A percentile compares a stretch with the other conserved stretches of the same genome.
These are phyloP conservation scores for Tetrapedia diversipes DNA, from an alignment of 2,888 invertebrate species.

Conservation along the genomic window DNA sequence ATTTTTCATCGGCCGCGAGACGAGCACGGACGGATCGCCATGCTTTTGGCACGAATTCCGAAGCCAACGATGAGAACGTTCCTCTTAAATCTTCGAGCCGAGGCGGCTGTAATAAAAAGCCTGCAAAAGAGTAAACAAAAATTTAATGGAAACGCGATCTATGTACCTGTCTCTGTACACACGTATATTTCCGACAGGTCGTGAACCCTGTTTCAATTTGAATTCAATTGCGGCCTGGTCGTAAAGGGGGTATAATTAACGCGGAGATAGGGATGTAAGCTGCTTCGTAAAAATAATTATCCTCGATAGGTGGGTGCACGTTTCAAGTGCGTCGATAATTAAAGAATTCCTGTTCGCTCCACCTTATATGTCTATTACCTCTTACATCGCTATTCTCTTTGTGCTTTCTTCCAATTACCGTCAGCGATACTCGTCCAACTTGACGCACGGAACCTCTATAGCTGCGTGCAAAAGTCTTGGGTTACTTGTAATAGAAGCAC, in stretches of 20 bases:
- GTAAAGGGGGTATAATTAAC: neutral
- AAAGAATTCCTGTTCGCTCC: neutral
- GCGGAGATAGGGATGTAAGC: neutral
- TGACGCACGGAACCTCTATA: no score
- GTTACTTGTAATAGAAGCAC: no score
- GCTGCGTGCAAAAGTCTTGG: no score
- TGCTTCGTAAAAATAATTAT: slow-evolving; percentile 11
- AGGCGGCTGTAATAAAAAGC: neutral
- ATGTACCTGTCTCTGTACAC: neutral
- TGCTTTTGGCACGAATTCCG: slow-evolving; percentile 43
- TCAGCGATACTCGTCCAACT: neutral
- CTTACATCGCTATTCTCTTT: neutral
- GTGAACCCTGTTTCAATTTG: neutral
- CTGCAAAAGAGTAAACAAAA: slow-evolving; percentile 3
- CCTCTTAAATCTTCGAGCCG: slow-evolving; percentile 31
- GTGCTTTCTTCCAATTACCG: neutral
- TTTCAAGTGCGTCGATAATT: slow-evolving; percentile 21
- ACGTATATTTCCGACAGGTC: neutral
- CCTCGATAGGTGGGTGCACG: no score
- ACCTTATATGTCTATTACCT: neutral
- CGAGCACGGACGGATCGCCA: neutral
- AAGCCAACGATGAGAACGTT: neutral
- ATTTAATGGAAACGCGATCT: slow-evolving; percentile 7
- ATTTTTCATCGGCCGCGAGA: slow-evolving; percentile 20
- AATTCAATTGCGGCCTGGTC: neutral